Evolutionary conservation across 1,140 invertebrate genomes (phyloP), one percentile per base, ranked within the genome.

Genomic region (Gerris buenoi): DNA sequence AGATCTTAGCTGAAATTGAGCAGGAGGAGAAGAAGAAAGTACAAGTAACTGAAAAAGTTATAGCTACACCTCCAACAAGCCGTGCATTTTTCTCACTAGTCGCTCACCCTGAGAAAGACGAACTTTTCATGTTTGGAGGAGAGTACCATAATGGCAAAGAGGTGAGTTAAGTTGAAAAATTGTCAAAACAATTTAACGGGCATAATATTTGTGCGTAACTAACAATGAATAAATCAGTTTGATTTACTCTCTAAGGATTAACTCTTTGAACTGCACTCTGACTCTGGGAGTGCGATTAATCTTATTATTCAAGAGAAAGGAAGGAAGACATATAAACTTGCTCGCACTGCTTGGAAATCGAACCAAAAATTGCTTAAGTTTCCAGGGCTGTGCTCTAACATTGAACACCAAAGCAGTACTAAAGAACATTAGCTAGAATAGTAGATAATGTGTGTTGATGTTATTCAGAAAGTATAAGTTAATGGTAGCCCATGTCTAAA

Each of bases 91-190:
- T 91, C 70, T 81, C 86, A 2, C 79, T 96, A 25, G 84, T 86
- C 27, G 76, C 90, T 0, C 91, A 96, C 78, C 91, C 93, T 27
- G 85, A 87, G 68, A 90, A 88, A 77, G 90, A 95, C 74, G 92
- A 95, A 75, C 77, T 97, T 1, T 87, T 96, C 67, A 79, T 97
- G 75, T 91, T 93, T 80, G 94, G 93, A 5, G 94, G 94, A 59
- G 93, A 97, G 80, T 94, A 89, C 76, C 91, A 87, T 76, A 89
- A 95, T 82, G 93, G 93, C 2, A 85, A 88, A 76, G 90, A 90
- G 79, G 89, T 93, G 78, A 75, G 73, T 29, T n/a, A n/a, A n/a
- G 1, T 63, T 25, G 27, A n/a, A 5, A 26, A 63, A 63, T 63
- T 26, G 25, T 5, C 27, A 25, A 26, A 5, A 25, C 27, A 25